Percentiles rank a stretch among this genome's conserved stretches.
phyloP scores from a whole-genome alignment of 2,113 vertebrate genomes.

The human (Homo sapiens) region DNA sequence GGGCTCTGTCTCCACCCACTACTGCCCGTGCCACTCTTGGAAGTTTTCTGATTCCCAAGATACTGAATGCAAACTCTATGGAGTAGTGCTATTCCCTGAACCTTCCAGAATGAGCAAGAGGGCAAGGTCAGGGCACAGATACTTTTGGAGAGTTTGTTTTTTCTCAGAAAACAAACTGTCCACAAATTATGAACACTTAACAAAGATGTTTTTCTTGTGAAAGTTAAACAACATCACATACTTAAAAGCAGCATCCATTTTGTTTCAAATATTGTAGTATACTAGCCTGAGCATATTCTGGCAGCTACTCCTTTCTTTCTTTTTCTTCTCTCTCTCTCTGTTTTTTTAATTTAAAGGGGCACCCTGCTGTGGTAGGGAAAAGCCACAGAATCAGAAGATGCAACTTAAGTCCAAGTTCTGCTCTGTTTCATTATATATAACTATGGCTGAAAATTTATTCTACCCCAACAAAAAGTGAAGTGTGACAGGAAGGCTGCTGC shows the following conservation, averaged over 20 bases:
- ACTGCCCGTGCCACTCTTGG: background rate
- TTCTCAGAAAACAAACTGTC: background rate
- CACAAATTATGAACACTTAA: background rate
- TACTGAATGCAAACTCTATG: background rate
- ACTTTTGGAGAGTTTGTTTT: constrained; percentile 17
- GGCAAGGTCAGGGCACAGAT: background rate
- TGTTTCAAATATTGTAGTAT: background rate
- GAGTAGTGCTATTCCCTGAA: background rate
- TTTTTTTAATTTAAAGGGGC: background rate
- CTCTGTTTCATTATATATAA: background rate
- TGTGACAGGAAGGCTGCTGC: background rate
- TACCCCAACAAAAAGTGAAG: background rate
- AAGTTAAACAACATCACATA: background rate
- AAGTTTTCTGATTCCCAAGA: background rate
- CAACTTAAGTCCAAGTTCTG: background rate
- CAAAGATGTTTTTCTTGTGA: background rate
- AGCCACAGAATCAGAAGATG: background rate
- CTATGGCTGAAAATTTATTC: background rate
- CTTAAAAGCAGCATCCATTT: background rate
- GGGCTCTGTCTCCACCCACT: background rate
- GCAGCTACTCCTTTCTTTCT: background rate
- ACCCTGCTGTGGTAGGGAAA: background rate
- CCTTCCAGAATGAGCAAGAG: background rate
- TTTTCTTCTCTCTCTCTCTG: background rate
- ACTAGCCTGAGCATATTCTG: background rate